Evolutionary conservation across 1,140 invertebrate species (phyloP).

Genomic region (Meteorus sp.): DNA sequence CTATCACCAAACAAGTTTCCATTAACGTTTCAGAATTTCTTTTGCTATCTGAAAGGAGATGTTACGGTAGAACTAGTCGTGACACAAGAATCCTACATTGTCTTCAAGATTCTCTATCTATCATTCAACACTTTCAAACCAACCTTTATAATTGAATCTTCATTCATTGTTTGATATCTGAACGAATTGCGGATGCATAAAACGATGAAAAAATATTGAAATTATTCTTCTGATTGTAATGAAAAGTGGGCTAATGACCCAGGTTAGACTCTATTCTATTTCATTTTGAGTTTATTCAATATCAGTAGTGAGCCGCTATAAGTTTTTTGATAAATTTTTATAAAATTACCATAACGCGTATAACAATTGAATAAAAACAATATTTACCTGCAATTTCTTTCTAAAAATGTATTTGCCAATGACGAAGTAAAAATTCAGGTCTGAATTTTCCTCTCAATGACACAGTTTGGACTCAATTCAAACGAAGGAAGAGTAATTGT

Average conservation of each 20-base stretch:
- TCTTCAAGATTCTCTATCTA: neutral
- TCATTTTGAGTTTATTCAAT: neutral
- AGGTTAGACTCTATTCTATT: neutral
- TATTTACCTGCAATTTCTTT: constrained; percentile 5
- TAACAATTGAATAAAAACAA: neutral
- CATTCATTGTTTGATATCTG: no score
- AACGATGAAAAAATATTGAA: constrained; percentile 1
- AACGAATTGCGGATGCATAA: no score
- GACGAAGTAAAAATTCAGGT: neutral
- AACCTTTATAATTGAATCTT: no score
- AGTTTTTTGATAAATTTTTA: neutral
- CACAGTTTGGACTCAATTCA: no score
- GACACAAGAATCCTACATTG: neutral
- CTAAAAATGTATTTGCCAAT: neutral
- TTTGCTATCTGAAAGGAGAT: no score
- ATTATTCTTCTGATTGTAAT: neutral
- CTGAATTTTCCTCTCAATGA: no score
- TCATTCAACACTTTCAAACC: neutral
- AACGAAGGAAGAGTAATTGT: no score
- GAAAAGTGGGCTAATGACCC: neutral
- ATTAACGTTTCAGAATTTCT: no score
- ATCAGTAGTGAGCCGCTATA: neutral
- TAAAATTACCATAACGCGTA: neutral
- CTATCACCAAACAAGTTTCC: neutral
- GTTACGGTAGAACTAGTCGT: no score